A percentile compares a stretch with the other conserved stretches of the same genome.
Evolutionary conservation across 2,888 invertebrate species (phyloP).

Genomic region (Eupithecia exiguata): DNA sequence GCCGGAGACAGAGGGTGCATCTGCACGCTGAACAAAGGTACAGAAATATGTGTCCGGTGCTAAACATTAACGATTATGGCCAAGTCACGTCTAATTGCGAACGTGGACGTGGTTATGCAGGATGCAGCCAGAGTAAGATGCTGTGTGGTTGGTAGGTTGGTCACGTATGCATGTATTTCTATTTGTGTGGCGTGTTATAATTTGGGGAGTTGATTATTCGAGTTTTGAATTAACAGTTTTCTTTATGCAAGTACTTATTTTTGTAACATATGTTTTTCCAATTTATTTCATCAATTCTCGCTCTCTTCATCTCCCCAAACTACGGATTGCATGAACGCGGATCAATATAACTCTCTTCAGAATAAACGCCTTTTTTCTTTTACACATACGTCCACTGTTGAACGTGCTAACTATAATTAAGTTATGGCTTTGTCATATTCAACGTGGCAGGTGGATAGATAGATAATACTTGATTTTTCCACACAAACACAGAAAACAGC

Average conservation of each 20-base stretch:
- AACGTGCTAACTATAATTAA: no score
- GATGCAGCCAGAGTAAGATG: slow-evolving; percentile 36
- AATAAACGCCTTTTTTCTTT: neutral
- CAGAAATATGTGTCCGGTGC: slow-evolving; percentile 81
- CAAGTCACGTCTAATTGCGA: slow-evolving; percentile 83
- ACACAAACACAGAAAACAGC: no score
- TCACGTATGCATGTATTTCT: slow-evolving; percentile 24
- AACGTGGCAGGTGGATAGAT: neutral
- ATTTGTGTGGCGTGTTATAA: neutral
- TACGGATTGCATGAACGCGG: neutral
- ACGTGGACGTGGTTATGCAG: slow-evolving; percentile 59
- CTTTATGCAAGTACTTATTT: neutral
- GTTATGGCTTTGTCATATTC: neutral
- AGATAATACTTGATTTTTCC: no score
- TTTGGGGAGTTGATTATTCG: slow-evolving; percentile 2
- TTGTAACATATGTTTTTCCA: neutral
- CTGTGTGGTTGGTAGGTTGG: slow-evolving; percentile 13
- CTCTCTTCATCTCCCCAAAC: neutral
- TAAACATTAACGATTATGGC: slow-evolving; percentile 83
- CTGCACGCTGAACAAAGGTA: slow-evolving; percentile 79
- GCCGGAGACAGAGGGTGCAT: slow-evolving; percentile 71
- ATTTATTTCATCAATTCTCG: neutral
- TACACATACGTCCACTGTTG: neutral
- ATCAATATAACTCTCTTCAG: neutral
- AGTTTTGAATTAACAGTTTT: neutral